Base-by-base conservation (phyloP, 2,113 vertebrate species). In the Rattus norvegicus region DNA sequence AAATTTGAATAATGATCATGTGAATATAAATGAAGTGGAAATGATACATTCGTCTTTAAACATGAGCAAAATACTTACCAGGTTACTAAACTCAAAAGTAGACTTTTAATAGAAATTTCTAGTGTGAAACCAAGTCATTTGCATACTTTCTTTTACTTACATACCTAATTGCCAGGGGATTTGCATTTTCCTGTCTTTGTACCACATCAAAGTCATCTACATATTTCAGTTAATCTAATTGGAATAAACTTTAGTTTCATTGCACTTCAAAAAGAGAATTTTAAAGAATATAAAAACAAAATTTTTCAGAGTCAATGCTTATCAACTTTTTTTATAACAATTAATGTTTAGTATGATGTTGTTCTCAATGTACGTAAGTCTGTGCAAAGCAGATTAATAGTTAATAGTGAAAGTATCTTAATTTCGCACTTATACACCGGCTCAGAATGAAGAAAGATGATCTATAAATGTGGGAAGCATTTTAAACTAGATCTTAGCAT, bases 81-180 rank as follows among this genome's bases (percentile, higher is more conserved):
- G 70, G 95, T 92, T 94, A 30, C 43, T 80, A 95, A 96, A 96
- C 79, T 94, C 77, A 90, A 97, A 96, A 91, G 81, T 19, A 93
- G 86, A 96, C 73, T 92, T 96, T 81, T 84, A 90, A 94, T 84
- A 86, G 77, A 97, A 88, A 61, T 81, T 92, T 85, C 65, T 88
- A 90, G 80, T 79, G 72, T 96, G 83, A 95, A 96, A 92, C 65
- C 91, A 92, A 91, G 70, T 91, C 61, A 92, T 97, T 96, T 96
- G 69, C 95, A 97, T 97, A 95, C 90, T 89, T 86, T 30, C 72
- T 96, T 96, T 96, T 85, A 92, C 86, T 97, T 97, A 95, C 90
- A 95, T 97, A 88, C 28, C 90, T 97, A 97, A 97, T 96, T 96
- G 91, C 88, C 61, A 92, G 33, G 43, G 13, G n/a, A 95, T 97